Percentiles rank a stretch among this genome's conserved stretches.
Conservation (phyloP, 2,797 vertebrate genomes). For the Simalia tracyae region DNA sequence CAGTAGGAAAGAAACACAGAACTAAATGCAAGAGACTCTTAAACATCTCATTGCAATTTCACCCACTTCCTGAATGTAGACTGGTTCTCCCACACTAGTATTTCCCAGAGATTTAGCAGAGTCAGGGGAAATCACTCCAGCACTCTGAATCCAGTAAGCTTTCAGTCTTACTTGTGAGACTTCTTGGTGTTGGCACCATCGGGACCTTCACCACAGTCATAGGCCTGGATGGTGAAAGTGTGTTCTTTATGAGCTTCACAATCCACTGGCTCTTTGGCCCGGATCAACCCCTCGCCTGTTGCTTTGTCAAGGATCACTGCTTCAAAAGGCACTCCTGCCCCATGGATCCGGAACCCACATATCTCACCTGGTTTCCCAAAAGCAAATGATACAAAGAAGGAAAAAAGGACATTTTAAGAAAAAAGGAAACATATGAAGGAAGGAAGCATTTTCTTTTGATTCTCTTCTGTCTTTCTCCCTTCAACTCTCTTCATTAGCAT, state of each 20-base stretch:
- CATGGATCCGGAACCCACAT: conserved; percentile 95
- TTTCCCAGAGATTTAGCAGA: neutral
- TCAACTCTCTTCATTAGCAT: neutral
- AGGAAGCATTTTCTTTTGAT: neutral
- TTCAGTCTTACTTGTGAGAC: conserved; percentile 89
- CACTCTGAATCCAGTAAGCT: neutral
- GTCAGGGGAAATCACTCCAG: neutral
- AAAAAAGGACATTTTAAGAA: neutral
- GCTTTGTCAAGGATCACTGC: conserved; percentile 96
- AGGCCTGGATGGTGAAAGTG: conserved; percentile 98
- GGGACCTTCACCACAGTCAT: conserved; percentile 95
- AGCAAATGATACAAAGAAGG: conserved; percentile 5
- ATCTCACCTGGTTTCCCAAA: conserved; percentile 84
- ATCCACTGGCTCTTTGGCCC: conserved; percentile 94
- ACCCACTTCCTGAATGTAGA: neutral
- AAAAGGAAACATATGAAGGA: neutral
- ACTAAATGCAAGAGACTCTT: neutral
- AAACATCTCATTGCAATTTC: neutral
- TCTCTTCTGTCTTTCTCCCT: neutral
- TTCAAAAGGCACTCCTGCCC: conserved; percentile 91
- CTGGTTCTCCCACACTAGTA: neutral
- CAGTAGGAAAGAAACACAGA: neutral
- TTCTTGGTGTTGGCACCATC: conserved; percentile 96
- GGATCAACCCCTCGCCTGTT: conserved; percentile 93
- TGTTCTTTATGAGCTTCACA: conserved; percentile 96